phyloP scores from a whole-genome alignment of 2,113 vertebrate species.

The Cnemophilus loriae region DNA sequence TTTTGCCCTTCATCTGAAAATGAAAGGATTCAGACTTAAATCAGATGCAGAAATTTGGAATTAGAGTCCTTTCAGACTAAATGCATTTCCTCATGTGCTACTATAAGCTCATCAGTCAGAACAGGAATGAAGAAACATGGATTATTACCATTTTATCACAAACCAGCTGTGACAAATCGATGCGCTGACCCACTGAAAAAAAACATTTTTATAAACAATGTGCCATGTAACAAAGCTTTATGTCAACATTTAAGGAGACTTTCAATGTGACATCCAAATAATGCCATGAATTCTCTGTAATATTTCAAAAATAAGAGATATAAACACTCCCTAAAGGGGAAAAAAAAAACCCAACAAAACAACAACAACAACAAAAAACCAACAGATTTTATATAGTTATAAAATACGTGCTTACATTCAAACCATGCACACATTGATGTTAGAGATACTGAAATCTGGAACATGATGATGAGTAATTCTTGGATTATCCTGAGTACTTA shows the following conservation, averaged over 20 bases:
- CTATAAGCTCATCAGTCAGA: not conserved
- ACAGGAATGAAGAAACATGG: not conserved
- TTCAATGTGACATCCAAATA: not conserved
- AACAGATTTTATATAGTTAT: not conserved
- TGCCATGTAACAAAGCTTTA: not conserved
- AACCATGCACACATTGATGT: not conserved
- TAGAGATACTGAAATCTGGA: not conserved
- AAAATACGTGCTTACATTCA: not conserved
- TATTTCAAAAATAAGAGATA: not conserved
- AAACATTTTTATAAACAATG: not conserved
- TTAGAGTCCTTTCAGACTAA: not conserved
- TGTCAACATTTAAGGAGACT: not conserved
- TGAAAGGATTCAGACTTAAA: not conserved
- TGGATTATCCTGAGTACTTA: not conserved
- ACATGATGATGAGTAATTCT: not conserved
- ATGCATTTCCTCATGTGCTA: not conserved
- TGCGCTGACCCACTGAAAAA: not conserved
- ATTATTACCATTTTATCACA: not conserved
- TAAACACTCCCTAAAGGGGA: rapidly evolving
- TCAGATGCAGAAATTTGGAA: not conserved
- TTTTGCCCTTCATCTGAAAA: not conserved
- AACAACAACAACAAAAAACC: too few species aligned
- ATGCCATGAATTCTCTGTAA: not conserved
- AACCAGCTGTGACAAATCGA: not conserved
- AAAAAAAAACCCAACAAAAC: too few species aligned